These are phyloP conservation scores for Gallirallus australis DNA, from an alignment of 2,797 vertebrate genomes.

Conservation along the genomic window DNA sequence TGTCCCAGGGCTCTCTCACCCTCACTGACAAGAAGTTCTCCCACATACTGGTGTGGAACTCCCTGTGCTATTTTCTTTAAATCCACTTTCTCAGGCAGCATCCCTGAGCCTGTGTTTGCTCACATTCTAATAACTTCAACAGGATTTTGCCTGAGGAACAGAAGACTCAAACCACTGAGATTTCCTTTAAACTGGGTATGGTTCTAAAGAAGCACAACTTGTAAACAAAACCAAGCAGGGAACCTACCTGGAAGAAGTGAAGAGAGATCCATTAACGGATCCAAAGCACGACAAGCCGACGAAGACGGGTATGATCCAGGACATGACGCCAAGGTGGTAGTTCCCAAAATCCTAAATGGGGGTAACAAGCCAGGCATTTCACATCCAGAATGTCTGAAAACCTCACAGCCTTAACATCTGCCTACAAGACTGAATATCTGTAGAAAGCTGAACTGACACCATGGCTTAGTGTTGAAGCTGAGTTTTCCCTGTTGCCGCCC, in stretches of 20 bases:
- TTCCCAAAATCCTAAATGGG: slow-evolving; percentile 91
- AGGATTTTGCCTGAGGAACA: slow-evolving; percentile 9
- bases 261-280: slow-evolving; percentile 96
- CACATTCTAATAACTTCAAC: not conserved
- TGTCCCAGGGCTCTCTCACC: no score
- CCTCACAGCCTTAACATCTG: not conserved
- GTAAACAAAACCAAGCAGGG: slow-evolving; percentile 9
- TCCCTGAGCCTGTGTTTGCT: not conserved
- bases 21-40: no score
- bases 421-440: not conserved
- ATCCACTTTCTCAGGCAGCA: slow-evolving; percentile 38
- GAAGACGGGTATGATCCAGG: slow-evolving; percentile 97
- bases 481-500: not conserved
- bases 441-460: not conserved
- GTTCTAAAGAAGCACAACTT: not conserved
- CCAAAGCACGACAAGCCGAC: slow-evolving; percentile 97
- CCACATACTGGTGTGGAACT: no score
- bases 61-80: not conserved
- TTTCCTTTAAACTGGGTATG: slow-evolving; percentile 15
- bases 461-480: not conserved
- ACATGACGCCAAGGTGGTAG: slow-evolving; percentile 90
- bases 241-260: slow-evolving; percentile 94
- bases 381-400: not conserved
- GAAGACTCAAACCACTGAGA: not conserved
- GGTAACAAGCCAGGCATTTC: not conserved